Conservation (phyloP, 2,113 vertebrate genomes). For the Hippocampus comes region DNA sequence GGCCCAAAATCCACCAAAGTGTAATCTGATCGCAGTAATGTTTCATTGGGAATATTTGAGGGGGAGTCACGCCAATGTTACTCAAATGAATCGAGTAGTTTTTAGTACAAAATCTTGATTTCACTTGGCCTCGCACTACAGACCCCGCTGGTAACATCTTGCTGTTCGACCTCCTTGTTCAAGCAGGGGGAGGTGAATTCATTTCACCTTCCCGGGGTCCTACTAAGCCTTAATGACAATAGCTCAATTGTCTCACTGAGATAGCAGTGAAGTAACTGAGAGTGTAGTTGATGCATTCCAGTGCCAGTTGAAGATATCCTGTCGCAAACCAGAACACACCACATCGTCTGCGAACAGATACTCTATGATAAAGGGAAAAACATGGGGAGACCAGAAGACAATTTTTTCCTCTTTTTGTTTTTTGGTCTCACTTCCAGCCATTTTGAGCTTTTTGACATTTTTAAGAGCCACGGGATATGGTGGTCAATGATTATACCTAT, state of each 20-base stretch:
- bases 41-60: background rate
- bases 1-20: background rate
- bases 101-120: background rate
- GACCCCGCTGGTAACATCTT: background rate
- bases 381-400: too few relatives aligned
- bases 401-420: too few relatives aligned
- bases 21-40: background rate
- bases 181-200: background rate
- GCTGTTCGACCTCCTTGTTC: background rate
- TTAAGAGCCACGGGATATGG: too few relatives aligned
- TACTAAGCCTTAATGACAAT: background rate
- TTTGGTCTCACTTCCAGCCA: too few relatives aligned
- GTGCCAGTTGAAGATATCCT: background rate
- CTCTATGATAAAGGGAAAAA: too few relatives aligned
- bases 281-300: background rate
- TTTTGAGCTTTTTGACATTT: too few relatives aligned
- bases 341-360: too few relatives aligned
- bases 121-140: background rate
- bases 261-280: background rate
- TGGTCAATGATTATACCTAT: too few relatives aligned
- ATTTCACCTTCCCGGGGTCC: background rate
- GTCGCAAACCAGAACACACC: too few relatives aligned
- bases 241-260: conserved; percentile 5
- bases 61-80: background rate
- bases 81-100: background rate